Evolutionary conservation across 2,888 invertebrate genomes (phyloP), one percentile per base, ranked within the genome.

Genomic region (Apotomis turbidana): DNA sequence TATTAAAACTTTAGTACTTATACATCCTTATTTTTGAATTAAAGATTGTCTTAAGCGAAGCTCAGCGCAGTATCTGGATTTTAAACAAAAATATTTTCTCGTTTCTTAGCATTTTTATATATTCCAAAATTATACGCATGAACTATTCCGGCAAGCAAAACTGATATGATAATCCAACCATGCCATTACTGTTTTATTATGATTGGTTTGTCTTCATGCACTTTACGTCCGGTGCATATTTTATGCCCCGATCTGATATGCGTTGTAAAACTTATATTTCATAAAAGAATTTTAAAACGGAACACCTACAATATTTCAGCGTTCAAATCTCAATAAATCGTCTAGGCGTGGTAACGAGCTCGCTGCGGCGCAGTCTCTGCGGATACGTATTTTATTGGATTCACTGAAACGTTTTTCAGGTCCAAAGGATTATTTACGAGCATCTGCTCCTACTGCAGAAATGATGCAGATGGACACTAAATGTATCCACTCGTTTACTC

Each of bases 371-470:
- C 87, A 90, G 87, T 90, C 92, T 91, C 91, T 91, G 90, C 91
- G 93, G 93, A 93, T 93, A 91, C 92, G 92, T 93, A 92, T 92
- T 93, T 93, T 93, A 93, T 93, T 93, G 92, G 93, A 93, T 92
- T 91, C 90, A 91, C 87, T 90, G 91, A 91, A 93, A 93, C 93
- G 92, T 91, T 93, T 93, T 93, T 92, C 93, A 91, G 90, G 90
- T 90, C 91, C 89, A 85, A 87, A 89, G 90, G 92, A 93, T 93
- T 91, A 93, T 93, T 93, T 92, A 93, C 90, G 91, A 91, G 87
- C 89, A 88, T 91, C 92, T 91, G 90, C 86, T 85, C 81, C 85
- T 78, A 82, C 86, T 90, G 91, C 91, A 90, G 89, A 90, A 88
- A 91, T 91, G 90, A 91, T 91, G 90, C 91, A 92, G 90, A 90